Conservation (phyloP, 2,888 invertebrate genomes). For the Lepidocyrtinus sp. region DNA sequence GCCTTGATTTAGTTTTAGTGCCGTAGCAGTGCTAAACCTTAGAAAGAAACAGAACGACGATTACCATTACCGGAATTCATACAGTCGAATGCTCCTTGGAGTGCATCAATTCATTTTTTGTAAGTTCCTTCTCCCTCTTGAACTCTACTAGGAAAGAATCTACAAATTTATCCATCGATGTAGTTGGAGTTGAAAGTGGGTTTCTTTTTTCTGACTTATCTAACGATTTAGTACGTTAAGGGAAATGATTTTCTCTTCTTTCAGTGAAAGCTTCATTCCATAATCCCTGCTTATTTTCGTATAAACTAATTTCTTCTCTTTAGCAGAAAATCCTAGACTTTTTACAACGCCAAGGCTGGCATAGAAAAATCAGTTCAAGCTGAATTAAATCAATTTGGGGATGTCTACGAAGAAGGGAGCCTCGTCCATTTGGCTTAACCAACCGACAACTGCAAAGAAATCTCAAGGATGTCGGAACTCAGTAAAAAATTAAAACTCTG, state of each 20-base stretch:
- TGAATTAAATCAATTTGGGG: constrained; percentile 66
- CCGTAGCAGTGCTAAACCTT: not conserved
- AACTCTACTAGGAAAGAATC: constrained; percentile 24
- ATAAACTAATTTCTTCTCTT: constrained; percentile 4
- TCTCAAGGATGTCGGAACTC: constrained; percentile 18
- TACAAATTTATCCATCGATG: not conserved
- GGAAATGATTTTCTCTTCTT: constrained; percentile 11
- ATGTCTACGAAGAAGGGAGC: constrained; percentile 50
- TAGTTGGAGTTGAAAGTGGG: not conserved
- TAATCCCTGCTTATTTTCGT: constrained; percentile 1
- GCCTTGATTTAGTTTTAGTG: constrained; percentile 12
- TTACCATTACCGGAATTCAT: constrained; percentile 64
- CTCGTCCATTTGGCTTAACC: constrained; percentile 47
- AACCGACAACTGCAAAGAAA: constrained; percentile 61
- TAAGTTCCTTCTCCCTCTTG: constrained; percentile 27
- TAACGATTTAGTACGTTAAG: not conserved
- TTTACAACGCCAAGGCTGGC: not conserved
- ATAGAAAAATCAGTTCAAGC: constrained; percentile 57
- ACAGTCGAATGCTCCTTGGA: constrained; percentile 67
- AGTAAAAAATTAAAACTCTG: constrained; percentile 8
- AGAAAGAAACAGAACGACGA: constrained; percentile 54
- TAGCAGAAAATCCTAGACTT: constrained; percentile 6
- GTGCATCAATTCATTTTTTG: constrained; percentile 65
- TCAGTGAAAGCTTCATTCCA: not conserved
- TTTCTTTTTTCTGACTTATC: not conserved